Conservation (phyloP, 2,888 invertebrate genomes). For the Cryptus armator region DNA sequence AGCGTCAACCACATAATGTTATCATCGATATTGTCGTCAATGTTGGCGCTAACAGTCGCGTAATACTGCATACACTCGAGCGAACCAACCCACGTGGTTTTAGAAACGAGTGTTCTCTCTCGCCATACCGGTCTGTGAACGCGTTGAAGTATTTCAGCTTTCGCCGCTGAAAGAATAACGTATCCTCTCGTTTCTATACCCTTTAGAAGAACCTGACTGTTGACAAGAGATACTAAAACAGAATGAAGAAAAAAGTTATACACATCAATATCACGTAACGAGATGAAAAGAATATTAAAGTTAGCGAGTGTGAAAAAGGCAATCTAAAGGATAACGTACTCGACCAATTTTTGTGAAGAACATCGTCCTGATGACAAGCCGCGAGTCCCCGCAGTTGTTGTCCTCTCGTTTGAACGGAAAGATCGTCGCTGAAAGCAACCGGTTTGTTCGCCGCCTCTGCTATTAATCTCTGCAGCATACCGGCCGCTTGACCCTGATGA, state of each 20-base stretch:
- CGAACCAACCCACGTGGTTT: constrained; percentile 98
- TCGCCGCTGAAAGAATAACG: constrained; percentile 98
- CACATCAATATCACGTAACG: no score
- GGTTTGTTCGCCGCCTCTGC: constrained; percentile 96
- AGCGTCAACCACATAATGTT: constrained; percentile 98
- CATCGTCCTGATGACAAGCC: constrained; percentile 96
- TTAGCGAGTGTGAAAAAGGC: background rate
- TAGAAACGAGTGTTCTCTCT: constrained; percentile 94
- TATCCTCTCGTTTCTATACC: constrained; percentile 99
- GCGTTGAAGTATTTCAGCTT: constrained; percentile 96
- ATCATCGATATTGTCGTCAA: constrained; percentile 87
- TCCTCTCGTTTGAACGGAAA: constrained; percentile 91
- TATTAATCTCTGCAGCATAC: constrained; percentile 95
- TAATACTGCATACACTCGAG: constrained; percentile 99
- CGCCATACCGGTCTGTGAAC: constrained; percentile 96
- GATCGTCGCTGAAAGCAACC: constrained; percentile 98
- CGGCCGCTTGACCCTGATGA: constrained; percentile 92
- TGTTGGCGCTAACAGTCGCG: constrained; percentile 95
- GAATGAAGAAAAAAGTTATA: background rate
- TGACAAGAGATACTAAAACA: constrained; percentile 92
- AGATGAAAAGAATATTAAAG: no score
- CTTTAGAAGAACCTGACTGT: constrained; percentile 97
- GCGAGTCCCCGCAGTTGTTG: constrained; percentile 94
- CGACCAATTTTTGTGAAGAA: constrained; percentile 97
- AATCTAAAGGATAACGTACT: constrained; percentile 87